phyloP scores from a whole-genome alignment of 1,140 invertebrate species.

The Agrilus planipennis region DNA sequence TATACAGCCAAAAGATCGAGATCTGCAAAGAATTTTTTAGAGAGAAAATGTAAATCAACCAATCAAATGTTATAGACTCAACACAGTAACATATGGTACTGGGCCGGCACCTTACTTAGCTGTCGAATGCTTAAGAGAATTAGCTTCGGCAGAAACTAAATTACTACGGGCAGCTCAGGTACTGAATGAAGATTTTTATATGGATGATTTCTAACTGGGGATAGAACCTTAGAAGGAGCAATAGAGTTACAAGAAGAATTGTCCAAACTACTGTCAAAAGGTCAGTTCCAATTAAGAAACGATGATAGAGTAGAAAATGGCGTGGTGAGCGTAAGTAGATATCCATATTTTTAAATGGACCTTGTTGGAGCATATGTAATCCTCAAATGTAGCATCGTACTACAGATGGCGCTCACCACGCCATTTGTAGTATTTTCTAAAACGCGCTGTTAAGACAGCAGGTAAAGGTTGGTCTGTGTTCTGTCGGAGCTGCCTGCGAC shows the following conservation, averaged over 20 bases:
- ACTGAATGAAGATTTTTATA: constrained; percentile 23
- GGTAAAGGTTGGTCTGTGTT: no score
- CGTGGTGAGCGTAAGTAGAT: no score
- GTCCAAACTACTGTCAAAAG: not conserved
- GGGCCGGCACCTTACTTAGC: constrained; percentile 21
- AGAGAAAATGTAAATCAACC: constrained; percentile 11
- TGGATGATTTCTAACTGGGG: constrained; percentile 30
- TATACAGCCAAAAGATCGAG: constrained; percentile 16
- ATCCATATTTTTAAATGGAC: no score
- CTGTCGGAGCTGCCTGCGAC: no score
- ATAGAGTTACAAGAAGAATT: not conserved
- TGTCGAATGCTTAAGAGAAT: constrained; percentile 17
- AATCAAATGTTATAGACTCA: constrained; percentile 15
- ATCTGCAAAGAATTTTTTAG: constrained; percentile 31
- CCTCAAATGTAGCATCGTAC: no score
- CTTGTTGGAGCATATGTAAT: no score
- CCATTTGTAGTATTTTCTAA: no score
- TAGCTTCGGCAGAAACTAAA: constrained; percentile 12
- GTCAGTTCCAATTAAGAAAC: constrained; percentile 1
- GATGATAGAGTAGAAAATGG: no score
- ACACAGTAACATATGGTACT: constrained; percentile 25
- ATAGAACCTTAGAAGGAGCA: constrained; percentile 5
- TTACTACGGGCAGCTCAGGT: constrained; percentile 15
- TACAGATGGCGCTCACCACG: no score
- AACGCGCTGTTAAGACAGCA: no score